Evolutionary conservation across 2,797 vertebrate genomes (phyloP), one percentile per base, ranked within the genome.

Genomic region (Cryptoblepharus egeriae): DNA sequence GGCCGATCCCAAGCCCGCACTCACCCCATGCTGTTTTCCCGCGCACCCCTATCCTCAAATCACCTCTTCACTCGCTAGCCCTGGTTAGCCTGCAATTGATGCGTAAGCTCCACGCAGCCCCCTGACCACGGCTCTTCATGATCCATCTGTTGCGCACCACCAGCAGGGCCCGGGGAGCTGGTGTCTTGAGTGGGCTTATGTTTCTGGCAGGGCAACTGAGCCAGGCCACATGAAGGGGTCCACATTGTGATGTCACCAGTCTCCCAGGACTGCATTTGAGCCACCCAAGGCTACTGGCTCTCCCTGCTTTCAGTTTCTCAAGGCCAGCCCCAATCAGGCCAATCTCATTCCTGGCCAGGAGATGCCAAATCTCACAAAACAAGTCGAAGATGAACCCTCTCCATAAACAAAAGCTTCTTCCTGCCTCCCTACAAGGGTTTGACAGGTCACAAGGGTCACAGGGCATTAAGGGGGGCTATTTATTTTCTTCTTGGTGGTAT

Each of bases 211-310:
- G 70, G 71, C 57, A 78, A 63, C 63, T 35, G 18, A 70, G 57
- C 64, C 15, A 69, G 71, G 57, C 28, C 63, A 75, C 12, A 55
- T 32, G 55, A 39, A 55, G 57, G 26, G n/a, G 55, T 52, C 20
- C 55, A 67, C 75, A 82, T 63, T 86, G 71, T 86, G 85, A 82
- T 45, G 75, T 86, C 85, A 86, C 69, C 35, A n/a, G 57, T 28
- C 24, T 61, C 45, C 45, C 42, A 55, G 8, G 63, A 39, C 32
- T 22, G 55, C 26, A 37, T 61, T 42, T 52, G 45, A 72, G 68
- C 16, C 60, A 8, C 5, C 5, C 49, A 22, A 12, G 37, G 35
- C 45, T 37, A 2, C 2, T 24, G 8, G 37, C 13, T 35, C 32
- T 45, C n/a, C 26, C 68, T 72, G 37, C 39, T 52, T 60, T 77